Evolutionary conservation across 2,888 invertebrate species (phyloP).

Genomic region (Amphipyra berbera): DNA sequence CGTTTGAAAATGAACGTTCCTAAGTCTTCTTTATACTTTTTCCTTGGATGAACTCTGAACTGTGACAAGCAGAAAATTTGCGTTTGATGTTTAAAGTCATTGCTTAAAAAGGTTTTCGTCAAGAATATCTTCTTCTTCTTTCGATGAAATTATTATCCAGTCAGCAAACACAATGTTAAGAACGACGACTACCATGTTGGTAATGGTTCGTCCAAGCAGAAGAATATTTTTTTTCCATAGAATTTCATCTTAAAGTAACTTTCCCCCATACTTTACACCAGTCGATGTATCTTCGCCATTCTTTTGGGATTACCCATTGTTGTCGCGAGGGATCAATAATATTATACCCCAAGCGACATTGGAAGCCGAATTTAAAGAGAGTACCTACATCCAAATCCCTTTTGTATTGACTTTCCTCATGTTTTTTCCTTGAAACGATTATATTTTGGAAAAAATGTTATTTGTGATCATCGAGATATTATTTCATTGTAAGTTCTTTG

Average conservation of each 20-base stretch:
- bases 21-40: too few species aligned
- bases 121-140: too few species aligned
- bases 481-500: slow-evolving; percentile 33
- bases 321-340: slow-evolving; percentile 47
- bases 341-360: slow-evolving; percentile 33
- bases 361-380: slow-evolving; percentile 42
- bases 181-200: too few species aligned
- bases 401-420: slow-evolving; percentile 41
- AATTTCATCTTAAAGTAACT: not conserved
- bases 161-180: too few species aligned
- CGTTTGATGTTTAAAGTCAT: too few species aligned
- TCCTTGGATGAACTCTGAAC: too few species aligned
- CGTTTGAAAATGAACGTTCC: slow-evolving; percentile 1
- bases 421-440: slow-evolving; percentile 31
- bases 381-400: slow-evolving; percentile 35
- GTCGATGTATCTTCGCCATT: slow-evolving; percentile 16
- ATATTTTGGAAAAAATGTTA: slow-evolving; percentile 23
- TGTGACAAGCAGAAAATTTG: too few species aligned
- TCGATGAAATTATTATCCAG: too few species aligned
- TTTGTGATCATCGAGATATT: slow-evolving; percentile 20
- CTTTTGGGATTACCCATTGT: slow-evolving; percentile 41
- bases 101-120: too few species aligned
- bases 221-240: too few species aligned
- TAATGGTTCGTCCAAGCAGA: too few species aligned
- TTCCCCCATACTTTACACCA: slow-evolving; percentile 5